These are phyloP conservation scores for Drosophila parabipectinata DNA, from an alignment of 1,140 invertebrate species.

Conservation along the genomic window DNA sequence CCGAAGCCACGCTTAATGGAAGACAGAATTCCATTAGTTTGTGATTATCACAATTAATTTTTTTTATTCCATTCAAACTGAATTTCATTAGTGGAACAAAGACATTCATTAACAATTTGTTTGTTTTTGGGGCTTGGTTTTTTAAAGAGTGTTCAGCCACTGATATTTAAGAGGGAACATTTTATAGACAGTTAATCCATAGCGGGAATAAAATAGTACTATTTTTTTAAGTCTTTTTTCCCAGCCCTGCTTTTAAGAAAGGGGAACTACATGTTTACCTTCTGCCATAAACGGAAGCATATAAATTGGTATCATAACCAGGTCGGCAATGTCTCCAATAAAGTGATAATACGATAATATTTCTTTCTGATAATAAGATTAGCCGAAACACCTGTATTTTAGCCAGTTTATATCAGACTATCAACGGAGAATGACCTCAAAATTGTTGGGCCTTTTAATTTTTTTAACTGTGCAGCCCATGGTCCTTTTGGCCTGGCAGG, in stretches of 20 bases:
- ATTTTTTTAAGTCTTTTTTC: background rate
- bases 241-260: constrained; percentile 4
- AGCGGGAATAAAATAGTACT: background rate
- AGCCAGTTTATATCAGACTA: constrained; percentile 38
- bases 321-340: constrained; percentile 63
- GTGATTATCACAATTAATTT: constrained; percentile 1
- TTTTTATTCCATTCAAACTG: background rate
- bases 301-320: constrained; percentile 44
- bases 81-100: background rate
- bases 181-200: too few species aligned
- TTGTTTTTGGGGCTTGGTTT: background rate
- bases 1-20: background rate
- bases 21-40: constrained; percentile 6
- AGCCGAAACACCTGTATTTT: constrained; percentile 10
- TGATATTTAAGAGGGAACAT: background rate
- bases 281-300: constrained; percentile 64
- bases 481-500: constrained; percentile 52
- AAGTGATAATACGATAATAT: constrained; percentile 48
- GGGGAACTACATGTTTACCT: constrained; percentile 5
- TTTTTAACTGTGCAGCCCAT: constrained; percentile 36
- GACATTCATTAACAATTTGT: constrained; percentile 1
- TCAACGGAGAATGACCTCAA: constrained; percentile 34
- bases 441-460: constrained; percentile 1
- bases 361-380: constrained; percentile 12
- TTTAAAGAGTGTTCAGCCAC: background rate